A percentile compares a stretch with the other conserved stretches of the same genome.
Evolutionary conservation across 1,140 invertebrate genomes (phyloP).

Genomic region (Platorchestia sp.): DNA sequence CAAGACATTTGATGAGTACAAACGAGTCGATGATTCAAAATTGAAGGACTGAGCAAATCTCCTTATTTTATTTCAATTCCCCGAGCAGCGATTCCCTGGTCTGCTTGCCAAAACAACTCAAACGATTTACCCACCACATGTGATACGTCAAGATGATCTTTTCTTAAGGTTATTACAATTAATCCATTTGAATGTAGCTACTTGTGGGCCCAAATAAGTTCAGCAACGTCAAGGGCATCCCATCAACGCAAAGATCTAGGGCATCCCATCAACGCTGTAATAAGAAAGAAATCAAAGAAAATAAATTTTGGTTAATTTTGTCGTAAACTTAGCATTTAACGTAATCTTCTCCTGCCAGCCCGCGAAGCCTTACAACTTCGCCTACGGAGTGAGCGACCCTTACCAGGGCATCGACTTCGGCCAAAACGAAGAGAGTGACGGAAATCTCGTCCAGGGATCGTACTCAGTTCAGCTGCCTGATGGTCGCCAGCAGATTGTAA

Average conservation of each 20-base stretch:
- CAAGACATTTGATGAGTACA: neutral
- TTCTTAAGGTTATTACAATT: no score
- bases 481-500: constrained; percentile 73
- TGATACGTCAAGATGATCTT: no score
- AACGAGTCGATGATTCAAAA: neutral
- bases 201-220: no score
- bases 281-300: no score
- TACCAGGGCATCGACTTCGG: constrained; percentile 70
- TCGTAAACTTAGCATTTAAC: neutral
- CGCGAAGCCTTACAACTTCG: constrained; percentile 71
- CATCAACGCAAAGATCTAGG: no score
- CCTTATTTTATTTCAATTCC: neutral
- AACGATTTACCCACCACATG: neutral
- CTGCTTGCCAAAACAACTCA: neutral
- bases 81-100: neutral
- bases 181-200: no score
- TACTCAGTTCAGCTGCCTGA: constrained; percentile 69
- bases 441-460: constrained; percentile 69
- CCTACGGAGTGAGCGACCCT: constrained; percentile 70
- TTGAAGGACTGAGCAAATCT: neutral
- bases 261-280: no score
- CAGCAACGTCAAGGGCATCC: no score
- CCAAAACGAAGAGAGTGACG: constrained; percentile 69
- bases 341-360: constrained; percentile 72
- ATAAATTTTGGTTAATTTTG: neutral